phyloP scores from a whole-genome alignment of 2,797 vertebrate species.

The Acipenser oxyrinchus region DNA sequence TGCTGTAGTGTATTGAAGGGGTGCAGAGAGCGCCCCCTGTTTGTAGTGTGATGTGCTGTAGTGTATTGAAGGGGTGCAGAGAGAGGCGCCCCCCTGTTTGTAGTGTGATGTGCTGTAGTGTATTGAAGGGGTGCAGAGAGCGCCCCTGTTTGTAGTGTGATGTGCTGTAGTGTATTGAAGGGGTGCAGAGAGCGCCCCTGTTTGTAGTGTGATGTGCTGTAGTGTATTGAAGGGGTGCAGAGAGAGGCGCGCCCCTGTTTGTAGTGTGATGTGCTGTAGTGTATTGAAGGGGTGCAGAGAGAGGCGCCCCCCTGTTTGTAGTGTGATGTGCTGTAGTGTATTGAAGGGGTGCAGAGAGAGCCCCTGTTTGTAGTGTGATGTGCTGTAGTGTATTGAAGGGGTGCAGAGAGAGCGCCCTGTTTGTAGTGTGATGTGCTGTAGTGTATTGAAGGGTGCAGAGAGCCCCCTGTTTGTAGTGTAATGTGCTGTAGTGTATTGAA shows the following conservation, averaged over 20 bases:
- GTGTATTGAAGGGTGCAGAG: no score
- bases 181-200: conserved; percentile 52
- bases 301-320: conserved; percentile 86
- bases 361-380: conserved; percentile 89
- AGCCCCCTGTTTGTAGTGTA: conserved; percentile 63
- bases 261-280: conserved; percentile 30
- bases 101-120: conserved; percentile 96
- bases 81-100: conserved; percentile 71
- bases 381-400: conserved; percentile 55
- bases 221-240: no score
- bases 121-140: no score
- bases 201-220: conserved; percentile 97
- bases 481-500: no score
- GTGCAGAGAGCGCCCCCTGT: conserved; percentile 48
- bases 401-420: conserved; percentile 47
- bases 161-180: no score
- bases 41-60: conserved; percentile 93
- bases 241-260: no score
- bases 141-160: conserved; percentile 84
- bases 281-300: no score
- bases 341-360: no score
- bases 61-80: no score
- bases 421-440: conserved; percentile 97
- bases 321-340: conserved; percentile 16
- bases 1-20: no score